These are phyloP conservation scores for Chaunax sp. DNA, from an alignment of 2,797 vertebrate genomes.

Conservation along the genomic window DNA sequence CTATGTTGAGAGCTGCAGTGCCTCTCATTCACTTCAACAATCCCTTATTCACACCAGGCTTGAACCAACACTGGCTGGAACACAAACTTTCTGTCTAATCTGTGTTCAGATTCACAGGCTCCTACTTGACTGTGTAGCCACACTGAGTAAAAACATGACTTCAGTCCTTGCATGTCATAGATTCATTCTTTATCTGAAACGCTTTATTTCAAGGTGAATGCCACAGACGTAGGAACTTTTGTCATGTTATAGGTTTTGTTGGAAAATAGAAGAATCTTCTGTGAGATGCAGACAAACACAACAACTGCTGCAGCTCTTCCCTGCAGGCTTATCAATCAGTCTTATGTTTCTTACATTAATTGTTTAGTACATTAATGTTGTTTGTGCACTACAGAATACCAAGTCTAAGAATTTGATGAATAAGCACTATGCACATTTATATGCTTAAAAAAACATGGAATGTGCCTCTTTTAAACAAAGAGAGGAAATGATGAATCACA, in stretches of 20 bases:
- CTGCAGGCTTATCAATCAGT: constrained; percentile 3
- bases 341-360: not conserved
- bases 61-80: constrained; percentile 59
- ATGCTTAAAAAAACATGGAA: constrained; percentile 13
- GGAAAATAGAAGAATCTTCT: constrained; percentile 7
- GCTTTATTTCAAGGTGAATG: constrained; percentile 25
- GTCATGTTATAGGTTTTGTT: constrained; percentile 12
- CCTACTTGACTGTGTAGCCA: constrained; percentile 37
- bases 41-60: constrained; percentile 66
- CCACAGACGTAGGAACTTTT: constrained; percentile 12
- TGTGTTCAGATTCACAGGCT: constrained; percentile 51
- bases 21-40: constrained; percentile 67
- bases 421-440: not conserved
- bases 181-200: constrained; percentile 20
- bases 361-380: constrained; percentile 17
- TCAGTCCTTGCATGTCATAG: constrained; percentile 25
- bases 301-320: not conserved
- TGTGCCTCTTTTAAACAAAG: constrained; percentile 22
- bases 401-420: not conserved
- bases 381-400: constrained; percentile 10
- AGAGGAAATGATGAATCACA: constrained; percentile 41
- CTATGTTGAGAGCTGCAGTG: constrained; percentile 46
- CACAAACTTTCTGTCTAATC: constrained; percentile 67
- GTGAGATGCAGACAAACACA: not conserved
- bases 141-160: constrained; percentile 18